A percentile compares a stretch with the other conserved stretches of the same genome.
Conservation (phyloP, 2,888 invertebrate genomes). For the Mesodorylaimus sp. region DNA sequence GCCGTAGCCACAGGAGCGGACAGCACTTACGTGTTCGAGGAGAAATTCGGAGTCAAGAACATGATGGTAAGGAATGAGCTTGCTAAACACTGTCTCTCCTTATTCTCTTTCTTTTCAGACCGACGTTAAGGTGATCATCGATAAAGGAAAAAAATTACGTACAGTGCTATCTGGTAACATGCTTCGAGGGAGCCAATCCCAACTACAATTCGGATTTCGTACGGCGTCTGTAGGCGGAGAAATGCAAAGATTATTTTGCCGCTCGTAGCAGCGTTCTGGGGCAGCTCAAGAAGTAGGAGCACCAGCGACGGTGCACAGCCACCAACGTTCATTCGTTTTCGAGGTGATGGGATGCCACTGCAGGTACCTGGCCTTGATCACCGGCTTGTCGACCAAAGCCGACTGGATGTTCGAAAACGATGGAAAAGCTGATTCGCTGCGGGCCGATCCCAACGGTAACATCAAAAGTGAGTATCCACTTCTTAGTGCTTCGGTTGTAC, state of each 20-base stretch:
- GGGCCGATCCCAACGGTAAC: too few species aligned
- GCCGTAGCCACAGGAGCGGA: neutral
- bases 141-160: constrained; percentile 27
- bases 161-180: constrained; percentile 26
- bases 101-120: too few species aligned
- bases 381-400: too few species aligned
- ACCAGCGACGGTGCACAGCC: constrained; percentile 92
- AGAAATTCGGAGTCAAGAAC: neutral
- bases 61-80: too few species aligned
- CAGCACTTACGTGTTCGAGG: neutral
- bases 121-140: constrained; percentile 21
- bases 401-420: too few species aligned
- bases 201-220: constrained; percentile 96
- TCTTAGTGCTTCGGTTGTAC: too few species aligned
- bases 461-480: too few species aligned
- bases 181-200: constrained; percentile 82
- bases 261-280: constrained; percentile 81
- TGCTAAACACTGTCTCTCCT: too few species aligned
- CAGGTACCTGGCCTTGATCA: too few species aligned
- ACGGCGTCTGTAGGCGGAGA: constrained; percentile 77
- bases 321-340: too few species aligned
- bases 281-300: constrained; percentile 98
- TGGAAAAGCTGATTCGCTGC: too few species aligned
- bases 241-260: constrained; percentile 84
- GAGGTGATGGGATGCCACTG: too few species aligned